phyloP scores from a whole-genome alignment of 2,113 vertebrate genomes.

The Mellivora capensis region DNA sequence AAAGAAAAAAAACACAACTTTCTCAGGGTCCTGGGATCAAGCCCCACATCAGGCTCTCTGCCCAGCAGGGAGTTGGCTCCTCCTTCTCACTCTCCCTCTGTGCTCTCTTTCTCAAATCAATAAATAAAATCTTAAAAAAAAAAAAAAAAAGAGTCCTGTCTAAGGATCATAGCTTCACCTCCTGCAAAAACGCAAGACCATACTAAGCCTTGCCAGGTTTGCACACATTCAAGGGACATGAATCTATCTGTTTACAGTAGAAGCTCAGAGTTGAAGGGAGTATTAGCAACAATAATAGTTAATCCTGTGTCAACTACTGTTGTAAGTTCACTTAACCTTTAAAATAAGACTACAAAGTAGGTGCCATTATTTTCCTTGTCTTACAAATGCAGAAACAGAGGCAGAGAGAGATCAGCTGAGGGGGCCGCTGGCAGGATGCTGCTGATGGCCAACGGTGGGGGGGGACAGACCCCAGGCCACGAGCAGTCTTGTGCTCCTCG shows the following conservation, averaged over 20 bases:
- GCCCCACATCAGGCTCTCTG: background rate
- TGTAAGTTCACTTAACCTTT: background rate
- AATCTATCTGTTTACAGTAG: background rate
- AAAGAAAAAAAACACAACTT: too few species aligned
- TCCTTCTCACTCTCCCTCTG: too few species aligned
- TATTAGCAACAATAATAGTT: background rate
- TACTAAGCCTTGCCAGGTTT: background rate
- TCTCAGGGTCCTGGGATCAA: background rate
- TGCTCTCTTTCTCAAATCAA: too few species aligned
- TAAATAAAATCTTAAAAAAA: too few species aligned
- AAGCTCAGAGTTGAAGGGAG: background rate
- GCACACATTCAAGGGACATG: background rate
- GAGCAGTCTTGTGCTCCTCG: background rate
- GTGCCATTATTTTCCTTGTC: background rate
- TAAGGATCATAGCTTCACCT: background rate
- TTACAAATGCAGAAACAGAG: background rate
- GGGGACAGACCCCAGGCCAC: background rate
- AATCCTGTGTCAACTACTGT: background rate
- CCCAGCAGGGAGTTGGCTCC: background rate
- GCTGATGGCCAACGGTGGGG: background rate
- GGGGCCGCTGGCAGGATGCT: background rate
- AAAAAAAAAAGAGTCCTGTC: background rate
- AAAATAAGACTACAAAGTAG: background rate
- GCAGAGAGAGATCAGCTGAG: background rate
- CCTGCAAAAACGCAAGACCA: background rate